Base-by-base conservation (phyloP, 35 echinoderm and acorn worm species). In the Stichopus chloronotus region DNA sequence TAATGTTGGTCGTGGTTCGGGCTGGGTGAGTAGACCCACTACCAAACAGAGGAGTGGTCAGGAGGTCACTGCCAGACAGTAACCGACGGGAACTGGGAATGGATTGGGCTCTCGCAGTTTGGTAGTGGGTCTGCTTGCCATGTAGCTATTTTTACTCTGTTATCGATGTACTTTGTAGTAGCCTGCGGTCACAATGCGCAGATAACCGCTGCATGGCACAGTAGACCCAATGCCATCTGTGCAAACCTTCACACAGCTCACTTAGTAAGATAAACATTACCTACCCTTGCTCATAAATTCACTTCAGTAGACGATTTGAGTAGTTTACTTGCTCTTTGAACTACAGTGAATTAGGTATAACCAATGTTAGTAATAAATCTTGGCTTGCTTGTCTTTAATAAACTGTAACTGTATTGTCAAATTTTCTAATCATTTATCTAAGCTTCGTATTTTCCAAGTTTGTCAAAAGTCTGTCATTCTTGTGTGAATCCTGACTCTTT, bases 71-170 rank as follows among this genome's bases (percentile, higher is more conserved):
- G 69, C 69, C 69, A 74, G 69, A 74, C 69, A 14, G 7, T 20
- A 74, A 74, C 69, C 8, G 69, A 74, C 5, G 69, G 11, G 22
- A 43, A 1, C 30, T 74, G 2, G 22, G 19, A 74, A 74, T 2
- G 69, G 69, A 74, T 24, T 4, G 0, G 57, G 53, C 82, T 58
- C 57, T 56, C 13, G 57, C 55, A 85, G 82, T 85, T 85, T 85
- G 82, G 82, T 85, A 85, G 82, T 85, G 82, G 82, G 82, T 85
- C 82, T 85, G 58, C 82, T 85, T 85, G 82, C 82, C 82, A 85
- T 85, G 82, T 85, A 85, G 82, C 56, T 78, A 9, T 74, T 16
- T 19, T 14, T 22, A 58, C 55, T 56, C 56, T 85, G 54, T 4
- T 59, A 16, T 20, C n/a, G 8, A 30, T 56, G 80, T 83, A 55